A percentile compares a stretch with the other conserved stretches of the same genome.
phyloP scores from a whole-genome alignment of 1,140 invertebrate genomes.

The Geopemphigus sp. region DNA sequence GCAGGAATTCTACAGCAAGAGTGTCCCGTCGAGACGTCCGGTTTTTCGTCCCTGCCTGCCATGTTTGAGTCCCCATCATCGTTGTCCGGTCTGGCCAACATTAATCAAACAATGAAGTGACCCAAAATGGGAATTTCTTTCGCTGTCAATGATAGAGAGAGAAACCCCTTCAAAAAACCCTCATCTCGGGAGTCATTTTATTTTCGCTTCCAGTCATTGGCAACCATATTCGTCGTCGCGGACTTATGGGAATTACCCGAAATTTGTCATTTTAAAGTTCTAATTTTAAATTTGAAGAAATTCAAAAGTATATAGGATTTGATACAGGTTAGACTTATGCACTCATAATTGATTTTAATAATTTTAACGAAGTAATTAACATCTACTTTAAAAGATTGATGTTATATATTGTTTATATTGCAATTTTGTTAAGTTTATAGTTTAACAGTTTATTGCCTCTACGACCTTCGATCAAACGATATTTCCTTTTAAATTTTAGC shows the following conservation, averaged over 20 bases:
- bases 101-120: constrained; percentile 42
- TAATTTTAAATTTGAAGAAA: no score
- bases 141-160: constrained; percentile 2
- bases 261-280: background rate
- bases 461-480: no score
- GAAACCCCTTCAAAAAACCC: background rate
- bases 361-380: no score
- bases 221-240: background rate
- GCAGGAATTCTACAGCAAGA: constrained; percentile 27
- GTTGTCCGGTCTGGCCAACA: constrained; percentile 2
- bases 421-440: no score
- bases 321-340: no score
- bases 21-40: constrained; percentile 29
- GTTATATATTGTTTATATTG: no score
- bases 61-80: background rate
- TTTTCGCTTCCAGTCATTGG: constrained; percentile 22
- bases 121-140: constrained; percentile 40
- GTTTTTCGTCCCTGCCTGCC: background rate
- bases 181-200: background rate
- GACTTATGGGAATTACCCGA: constrained; percentile 12
- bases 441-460: no score
- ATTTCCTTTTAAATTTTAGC: background rate
- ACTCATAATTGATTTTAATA: no score
- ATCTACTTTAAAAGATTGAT: no score
- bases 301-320: no score